Evolutionary conservation across 2,797 vertebrate genomes (phyloP).

Genomic region (Cuniculus paca): DNA sequence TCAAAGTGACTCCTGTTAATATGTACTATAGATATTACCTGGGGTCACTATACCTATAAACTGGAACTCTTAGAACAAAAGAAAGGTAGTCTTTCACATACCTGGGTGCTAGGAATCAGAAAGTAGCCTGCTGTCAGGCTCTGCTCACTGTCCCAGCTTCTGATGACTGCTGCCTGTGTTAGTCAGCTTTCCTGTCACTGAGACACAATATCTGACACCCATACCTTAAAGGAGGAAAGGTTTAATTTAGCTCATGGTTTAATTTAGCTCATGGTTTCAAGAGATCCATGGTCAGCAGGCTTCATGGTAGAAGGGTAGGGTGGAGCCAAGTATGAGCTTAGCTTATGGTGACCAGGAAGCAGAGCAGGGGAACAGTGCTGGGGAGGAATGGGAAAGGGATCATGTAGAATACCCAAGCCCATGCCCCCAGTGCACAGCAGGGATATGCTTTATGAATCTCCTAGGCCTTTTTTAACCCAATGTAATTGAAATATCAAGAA

Average conservation of each 20-base stretch:
- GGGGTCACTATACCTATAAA: neutral
- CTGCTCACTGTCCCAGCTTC: neutral
- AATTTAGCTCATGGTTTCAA: neutral
- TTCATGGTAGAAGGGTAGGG: neutral
- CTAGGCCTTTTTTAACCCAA: neutral
- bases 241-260: neutral
- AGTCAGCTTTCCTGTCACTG: neutral
- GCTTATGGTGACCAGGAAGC: neutral
- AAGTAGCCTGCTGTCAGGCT: neutral
- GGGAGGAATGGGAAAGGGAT: neutral
- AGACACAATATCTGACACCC: neutral
- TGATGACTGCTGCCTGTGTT: neutral
- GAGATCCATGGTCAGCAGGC: neutral
- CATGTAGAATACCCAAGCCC: neutral
- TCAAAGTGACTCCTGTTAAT: neutral
- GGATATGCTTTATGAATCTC: neutral
- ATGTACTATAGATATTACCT: neutral
- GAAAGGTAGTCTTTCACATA: neutral
- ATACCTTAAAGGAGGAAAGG: neutral
- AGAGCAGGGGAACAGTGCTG: neutral
- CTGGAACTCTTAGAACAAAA: neutral
- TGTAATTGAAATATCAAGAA: neutral
- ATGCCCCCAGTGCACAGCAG: neutral
- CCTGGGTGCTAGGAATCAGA: neutral
- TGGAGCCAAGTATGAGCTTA: neutral